Evolutionary conservation across 2,888 invertebrate genomes (phyloP), one percentile per base, ranked within the genome.

Genomic region (Nemapogon koenigi): DNA sequence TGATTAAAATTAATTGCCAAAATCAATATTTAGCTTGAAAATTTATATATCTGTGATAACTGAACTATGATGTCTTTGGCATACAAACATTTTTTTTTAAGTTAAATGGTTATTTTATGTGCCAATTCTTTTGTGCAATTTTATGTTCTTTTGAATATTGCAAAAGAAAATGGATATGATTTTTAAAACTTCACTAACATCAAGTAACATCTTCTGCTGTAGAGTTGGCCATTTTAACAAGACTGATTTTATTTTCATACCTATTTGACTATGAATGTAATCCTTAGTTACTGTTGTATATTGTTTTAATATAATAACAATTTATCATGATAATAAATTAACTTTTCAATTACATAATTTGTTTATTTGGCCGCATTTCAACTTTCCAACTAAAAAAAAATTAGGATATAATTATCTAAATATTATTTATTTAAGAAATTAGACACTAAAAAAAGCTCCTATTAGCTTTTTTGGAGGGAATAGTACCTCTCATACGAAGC

Each of bases 381-480:
- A n/a, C n/a, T n/a, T n/a, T n/a, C n/a, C n/a, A n/a, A n/a, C n/a
- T n/a, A n/a, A n/a, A n/a, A n/a, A n/a, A n/a, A n/a, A n/a, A n/a
- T n/a, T n/a, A n/a, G n/a, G n/a, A n/a, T n/a, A n/a, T n/a, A n/a
- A n/a, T n/a, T n/a, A n/a, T n/a, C n/a, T n/a, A n/a, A n/a, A n/a
- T n/a, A n/a, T n/a, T n/a, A n/a, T n/a, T n/a, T n/a, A n/a, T n/a
- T n/a, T n/a, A n/a, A n/a, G n/a, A n/a, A n/a, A n/a, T 19, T 44
- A 67, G 7, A 86, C 65, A 46, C 82, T 81, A 51, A 87, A 85
- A n/a, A 51, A 82, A 81, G 44, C 82, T 83, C 58, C 82, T 84
- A 52, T 88, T 85, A 30, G 84, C 85, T 60, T 86, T 85, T 37
- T 88, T 86, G 48, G 88, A 86, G 3, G 93, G 91, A 59, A 94